Evolutionary conservation across 1,140 invertebrate genomes (phyloP), one percentile per base, ranked within the genome.

Genomic region (Paracyclopina nana): DNA sequence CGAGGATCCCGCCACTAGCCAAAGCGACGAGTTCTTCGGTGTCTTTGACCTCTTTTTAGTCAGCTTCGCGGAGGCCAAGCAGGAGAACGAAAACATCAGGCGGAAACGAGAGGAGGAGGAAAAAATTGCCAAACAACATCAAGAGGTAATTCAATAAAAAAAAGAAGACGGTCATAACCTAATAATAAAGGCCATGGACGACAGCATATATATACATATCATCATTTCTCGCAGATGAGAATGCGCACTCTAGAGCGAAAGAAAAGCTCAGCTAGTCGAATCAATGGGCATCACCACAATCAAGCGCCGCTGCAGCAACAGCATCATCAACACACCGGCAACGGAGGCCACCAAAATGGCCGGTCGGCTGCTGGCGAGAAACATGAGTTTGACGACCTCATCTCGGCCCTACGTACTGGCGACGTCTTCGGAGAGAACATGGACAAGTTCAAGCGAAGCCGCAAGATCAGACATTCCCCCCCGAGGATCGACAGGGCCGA

Each of bases 351-450:
- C 38, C 58, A 61, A 50, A 54, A 59, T 57, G 45, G 53, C 38
- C 34, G 22, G 40, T 50, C 16, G 31, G n/a, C n/a, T n/a, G 20
- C 29, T 53, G 55, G 54, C 27, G 57, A 58, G 8, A 56, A 60
- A 43, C 63, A 65, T 52, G 91, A 97, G 68, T 97, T 97, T 67
- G 91, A 97, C 62, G 88, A 95, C 65, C 68, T 97, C 26, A 96
- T 97, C 59, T 94, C 86, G 2, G 91, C 91, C 0, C 65, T 97
- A 14, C 69, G 90, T 58, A 94, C 88, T 1, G 92, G 91, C 0
- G 91, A 96, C 61, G 87, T 96, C 0, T 97, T 96, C 62, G 87
- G 87, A 0, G 90, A 96, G 62, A 90, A 96, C 61, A 83, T 95
- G 54, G 85, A 83, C 25, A 88, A 87, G 62, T 83, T 86, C 63